These are phyloP conservation scores for Malaclemys terrapin DNA, from an alignment of 2,113 vertebrate species.

Conservation along the genomic window DNA sequence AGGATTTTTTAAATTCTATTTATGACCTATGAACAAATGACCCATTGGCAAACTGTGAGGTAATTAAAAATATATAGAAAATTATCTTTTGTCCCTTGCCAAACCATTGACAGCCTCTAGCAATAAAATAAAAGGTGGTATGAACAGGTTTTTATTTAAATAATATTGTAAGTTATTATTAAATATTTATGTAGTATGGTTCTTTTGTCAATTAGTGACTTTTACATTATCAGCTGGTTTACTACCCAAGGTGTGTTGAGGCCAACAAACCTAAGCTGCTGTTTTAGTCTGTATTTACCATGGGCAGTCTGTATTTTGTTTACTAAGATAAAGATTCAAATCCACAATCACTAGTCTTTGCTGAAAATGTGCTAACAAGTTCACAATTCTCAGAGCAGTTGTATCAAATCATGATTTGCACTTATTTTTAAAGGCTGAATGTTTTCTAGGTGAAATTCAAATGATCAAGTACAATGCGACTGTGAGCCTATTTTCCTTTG, in stretches of 20 bases:
- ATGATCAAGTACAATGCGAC: not conserved
- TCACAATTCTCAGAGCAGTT: not conserved
- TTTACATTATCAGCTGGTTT: not conserved
- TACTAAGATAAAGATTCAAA: not conserved
- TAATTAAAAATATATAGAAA: not conserved
- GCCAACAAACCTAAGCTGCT: constrained; percentile 3
- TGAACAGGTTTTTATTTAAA: not conserved
- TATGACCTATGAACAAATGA: not conserved
- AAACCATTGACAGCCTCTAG: not conserved
- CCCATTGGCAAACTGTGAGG: not conserved
- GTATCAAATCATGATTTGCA: not conserved
- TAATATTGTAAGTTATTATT: not conserved
- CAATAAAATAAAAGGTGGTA: not conserved
- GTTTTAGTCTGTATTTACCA: not conserved
- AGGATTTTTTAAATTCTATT: not conserved
- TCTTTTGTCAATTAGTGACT: constrained; percentile 14
- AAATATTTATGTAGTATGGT: not conserved
- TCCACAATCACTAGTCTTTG: not conserved
- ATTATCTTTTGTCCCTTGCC: not conserved
- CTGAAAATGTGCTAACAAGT: not conserved
- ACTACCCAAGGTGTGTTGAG: not conserved
- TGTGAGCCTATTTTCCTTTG: not conserved
- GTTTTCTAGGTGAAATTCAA: not conserved
- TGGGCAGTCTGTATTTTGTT: not conserved
- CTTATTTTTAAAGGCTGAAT: not conserved